Percentiles rank a stretch among this genome's conserved stretches.
phyloP scores from a whole-genome alignment of 2,888 invertebrate genomes.

The Eumacrocentrus americanus region DNA sequence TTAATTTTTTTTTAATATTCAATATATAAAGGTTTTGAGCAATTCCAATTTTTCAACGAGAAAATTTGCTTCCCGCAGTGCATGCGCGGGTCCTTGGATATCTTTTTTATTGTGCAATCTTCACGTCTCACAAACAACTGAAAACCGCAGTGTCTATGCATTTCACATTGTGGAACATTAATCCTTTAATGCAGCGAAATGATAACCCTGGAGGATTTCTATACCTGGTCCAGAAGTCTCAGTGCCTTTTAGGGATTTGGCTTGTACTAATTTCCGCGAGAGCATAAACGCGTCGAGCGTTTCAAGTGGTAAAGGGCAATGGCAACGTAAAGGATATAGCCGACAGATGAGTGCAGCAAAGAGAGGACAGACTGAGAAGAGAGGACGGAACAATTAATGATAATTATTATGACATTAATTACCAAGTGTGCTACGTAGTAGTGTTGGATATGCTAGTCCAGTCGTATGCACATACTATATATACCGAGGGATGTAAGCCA shows the following conservation, averaged over 20 bases:
- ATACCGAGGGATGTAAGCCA: slow-evolving; percentile 19
- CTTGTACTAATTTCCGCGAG: slow-evolving; percentile 7
- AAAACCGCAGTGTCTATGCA: no score
- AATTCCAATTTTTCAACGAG: no score
- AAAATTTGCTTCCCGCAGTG: no score
- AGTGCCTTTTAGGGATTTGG: slow-evolving; percentile 7
- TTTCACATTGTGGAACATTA: no score
- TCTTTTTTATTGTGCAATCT: no score
- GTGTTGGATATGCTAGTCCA: not conserved
- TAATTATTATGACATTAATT: slow-evolving; percentile 42
- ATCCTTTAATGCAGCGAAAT: not conserved
- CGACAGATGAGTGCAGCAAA: not conserved
- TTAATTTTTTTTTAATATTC: no score
- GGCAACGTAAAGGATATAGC: not conserved
- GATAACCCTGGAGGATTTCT: not conserved
- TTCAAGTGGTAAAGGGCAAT: slow-evolving; percentile 15
- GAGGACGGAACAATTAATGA: slow-evolving; percentile 37
- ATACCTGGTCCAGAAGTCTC: not conserved
- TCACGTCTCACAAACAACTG: no score
- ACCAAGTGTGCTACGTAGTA: slow-evolving; percentile 20
- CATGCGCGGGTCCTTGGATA: no score
- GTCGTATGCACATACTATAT: no score
- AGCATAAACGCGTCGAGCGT: slow-evolving; percentile 9
- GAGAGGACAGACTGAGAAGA: slow-evolving; percentile 1
- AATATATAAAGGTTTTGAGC: no score